phyloP scores from a whole-genome alignment of 2,113 vertebrate species.

The Panthera leo region DNA sequence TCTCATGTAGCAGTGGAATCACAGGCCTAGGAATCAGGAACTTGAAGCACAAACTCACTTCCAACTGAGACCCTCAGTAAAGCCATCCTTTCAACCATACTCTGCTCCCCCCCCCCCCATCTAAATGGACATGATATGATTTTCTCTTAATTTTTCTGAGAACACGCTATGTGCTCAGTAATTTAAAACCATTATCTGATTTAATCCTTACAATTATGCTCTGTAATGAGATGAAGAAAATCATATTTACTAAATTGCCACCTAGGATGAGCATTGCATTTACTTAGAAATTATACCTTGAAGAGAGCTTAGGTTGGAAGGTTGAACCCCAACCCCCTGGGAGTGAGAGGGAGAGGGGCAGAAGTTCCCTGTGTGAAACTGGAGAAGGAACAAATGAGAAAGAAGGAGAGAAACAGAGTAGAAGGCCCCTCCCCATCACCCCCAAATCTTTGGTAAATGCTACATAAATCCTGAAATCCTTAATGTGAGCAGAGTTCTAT shows the following conservation, averaged over 20 bases:
- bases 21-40: background rate
- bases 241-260: background rate
- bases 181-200: background rate
- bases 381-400: background rate
- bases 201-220: background rate
- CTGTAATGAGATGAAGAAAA: background rate
- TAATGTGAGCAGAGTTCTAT: background rate
- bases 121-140: background rate
- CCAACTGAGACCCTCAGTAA: background rate
- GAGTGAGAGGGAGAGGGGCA: background rate
- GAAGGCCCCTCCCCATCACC: too few species aligned
- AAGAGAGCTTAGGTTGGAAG: background rate
- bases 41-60: background rate
- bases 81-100: fast-evolving
- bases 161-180: background rate
- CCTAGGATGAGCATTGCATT: background rate
- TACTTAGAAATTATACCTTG: background rate
- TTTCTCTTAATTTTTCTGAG: background rate
- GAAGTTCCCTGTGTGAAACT: background rate
- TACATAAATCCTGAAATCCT: background rate
- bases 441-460: background rate
- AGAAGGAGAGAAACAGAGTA: background rate
- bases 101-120: background rate
- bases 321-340: background rate
- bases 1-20: background rate